phyloP scores from a whole-genome alignment of 1,140 invertebrate genomes.

The Wiebesia pumilae region DNA sequence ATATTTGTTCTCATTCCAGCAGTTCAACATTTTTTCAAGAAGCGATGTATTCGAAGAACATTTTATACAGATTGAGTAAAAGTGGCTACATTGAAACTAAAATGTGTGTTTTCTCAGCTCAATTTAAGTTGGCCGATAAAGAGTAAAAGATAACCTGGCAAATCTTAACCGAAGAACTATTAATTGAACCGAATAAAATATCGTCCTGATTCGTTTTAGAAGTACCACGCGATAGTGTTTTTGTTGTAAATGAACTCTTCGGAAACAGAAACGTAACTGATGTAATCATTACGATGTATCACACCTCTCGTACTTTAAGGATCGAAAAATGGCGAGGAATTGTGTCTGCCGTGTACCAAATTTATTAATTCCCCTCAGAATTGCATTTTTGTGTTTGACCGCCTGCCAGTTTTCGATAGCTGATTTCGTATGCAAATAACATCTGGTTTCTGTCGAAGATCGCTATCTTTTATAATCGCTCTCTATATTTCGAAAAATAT shows the following conservation, averaged over 20 bases:
- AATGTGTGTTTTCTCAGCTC: neutral
- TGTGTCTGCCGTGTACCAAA: neutral
- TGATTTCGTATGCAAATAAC: constrained; percentile 18
- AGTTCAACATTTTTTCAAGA: neutral
- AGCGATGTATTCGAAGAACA: neutral
- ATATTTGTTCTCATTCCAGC: neutral
- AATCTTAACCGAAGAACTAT: neutral
- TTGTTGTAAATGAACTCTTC: neutral
- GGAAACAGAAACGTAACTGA: neutral
- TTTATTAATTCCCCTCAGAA: neutral
- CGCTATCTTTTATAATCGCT: constrained; percentile 9
- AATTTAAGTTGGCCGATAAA: constrained; percentile 12
- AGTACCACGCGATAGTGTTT: neutral
- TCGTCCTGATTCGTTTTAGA: neutral
- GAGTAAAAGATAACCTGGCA: neutral
- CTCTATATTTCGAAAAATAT: neutral
- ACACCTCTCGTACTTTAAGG: neutral
- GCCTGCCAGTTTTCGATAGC: neutral
- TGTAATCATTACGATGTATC: neutral
- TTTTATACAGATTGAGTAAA: neutral
- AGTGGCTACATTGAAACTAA: constrained; percentile 9
- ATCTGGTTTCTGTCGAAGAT: neutral
- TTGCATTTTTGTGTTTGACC: constrained; percentile 9
- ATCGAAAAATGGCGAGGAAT: neutral
- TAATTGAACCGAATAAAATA: constrained; percentile 20